Evolutionary conservation across 2,797 vertebrate genomes (phyloP).

Genomic region (Loris lydekkerianus): DNA sequence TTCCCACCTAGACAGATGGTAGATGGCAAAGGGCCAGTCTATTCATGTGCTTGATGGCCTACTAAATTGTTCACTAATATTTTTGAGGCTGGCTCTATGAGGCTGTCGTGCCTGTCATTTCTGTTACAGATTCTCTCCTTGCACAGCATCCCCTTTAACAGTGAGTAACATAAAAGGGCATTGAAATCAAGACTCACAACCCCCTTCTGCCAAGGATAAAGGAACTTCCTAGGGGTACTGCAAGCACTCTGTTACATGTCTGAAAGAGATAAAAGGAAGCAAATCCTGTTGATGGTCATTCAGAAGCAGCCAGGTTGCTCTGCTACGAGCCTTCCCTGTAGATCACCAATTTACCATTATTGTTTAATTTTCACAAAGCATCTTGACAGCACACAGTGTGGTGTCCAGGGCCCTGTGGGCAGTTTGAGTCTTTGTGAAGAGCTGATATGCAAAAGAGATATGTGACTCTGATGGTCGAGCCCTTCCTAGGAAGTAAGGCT

Average conservation of each 20-base stretch:
- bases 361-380: slow-evolving; percentile 67
- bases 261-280: slow-evolving; percentile 68
- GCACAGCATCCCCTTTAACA: slow-evolving; percentile 45
- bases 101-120: slow-evolving; percentile 45
- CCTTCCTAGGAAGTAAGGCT: not conserved
- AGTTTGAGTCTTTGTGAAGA: not conserved
- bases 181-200: slow-evolving; percentile 56
- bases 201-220: slow-evolving; percentile 33
- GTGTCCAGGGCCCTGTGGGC: not conserved
- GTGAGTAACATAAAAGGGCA: not conserved
- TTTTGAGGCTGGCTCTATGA: not conserved
- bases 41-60: slow-evolving; percentile 53
- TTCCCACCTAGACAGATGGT: slow-evolving; percentile 13
- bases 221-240: slow-evolving; percentile 63
- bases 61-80: slow-evolving; percentile 56
- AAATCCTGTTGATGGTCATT: slow-evolving; percentile 65
- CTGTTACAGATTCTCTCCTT: not conserved
- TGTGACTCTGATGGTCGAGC: not conserved
- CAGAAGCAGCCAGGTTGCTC: slow-evolving; percentile 57
- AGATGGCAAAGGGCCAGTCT: slow-evolving; percentile 49
- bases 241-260: slow-evolving; percentile 15
- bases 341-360: slow-evolving; percentile 38
- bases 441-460: not conserved
- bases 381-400: rapidly evolving
- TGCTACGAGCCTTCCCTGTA: slow-evolving; percentile 31